These are phyloP conservation scores for Malaclemys terrapin DNA, from an alignment of 2,113 vertebrate genomes.

Conservation along the genomic window DNA sequence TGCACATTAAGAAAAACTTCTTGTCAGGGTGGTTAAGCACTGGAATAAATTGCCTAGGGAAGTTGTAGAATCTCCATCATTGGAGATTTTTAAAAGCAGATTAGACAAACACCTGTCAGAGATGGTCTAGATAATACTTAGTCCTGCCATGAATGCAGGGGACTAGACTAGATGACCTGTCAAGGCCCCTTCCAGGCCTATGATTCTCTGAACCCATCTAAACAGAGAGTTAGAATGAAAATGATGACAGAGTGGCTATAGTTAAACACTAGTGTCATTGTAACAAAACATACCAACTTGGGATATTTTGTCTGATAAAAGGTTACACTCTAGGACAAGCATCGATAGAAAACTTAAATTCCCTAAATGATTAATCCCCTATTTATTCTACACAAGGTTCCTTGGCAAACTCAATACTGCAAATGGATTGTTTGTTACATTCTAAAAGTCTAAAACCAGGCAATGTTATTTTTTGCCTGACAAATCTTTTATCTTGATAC, in stretches of 20 bases:
- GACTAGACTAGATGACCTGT: too few species aligned
- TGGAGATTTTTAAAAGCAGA: too few species aligned
- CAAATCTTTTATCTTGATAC: slow-evolving; percentile 52
- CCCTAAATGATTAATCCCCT: slow-evolving; percentile 38
- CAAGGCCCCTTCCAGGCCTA: too few species aligned
- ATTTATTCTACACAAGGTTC: slow-evolving; percentile 39
- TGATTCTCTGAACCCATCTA: neutral
- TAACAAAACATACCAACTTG: slow-evolving; percentile 29
- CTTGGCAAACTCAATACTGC: neutral
- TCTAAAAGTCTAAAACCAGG: slow-evolving; percentile 25
- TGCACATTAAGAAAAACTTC: too few species aligned
- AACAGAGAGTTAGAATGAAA: slow-evolving; percentile 22
- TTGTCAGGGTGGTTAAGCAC: too few species aligned
- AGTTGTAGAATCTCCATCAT: too few species aligned
- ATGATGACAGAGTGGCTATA: neutral
- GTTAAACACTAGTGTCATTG: neutral
- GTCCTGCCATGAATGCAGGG: too few species aligned
- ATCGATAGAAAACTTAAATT: slow-evolving; percentile 25
- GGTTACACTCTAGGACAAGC: slow-evolving; percentile 18
- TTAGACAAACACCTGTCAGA: too few species aligned
- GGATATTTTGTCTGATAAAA: slow-evolving; percentile 22
- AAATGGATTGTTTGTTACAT: slow-evolving; percentile 15
- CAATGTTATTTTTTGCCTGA: slow-evolving; percentile 25
- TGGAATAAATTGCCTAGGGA: too few species aligned
- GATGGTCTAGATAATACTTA: too few species aligned